Evolutionary conservation across 92 coral and sea anemone genomes (phyloP), one percentile per base, ranked within the genome.

Genomic region (Siderastrea siderea): DNA sequence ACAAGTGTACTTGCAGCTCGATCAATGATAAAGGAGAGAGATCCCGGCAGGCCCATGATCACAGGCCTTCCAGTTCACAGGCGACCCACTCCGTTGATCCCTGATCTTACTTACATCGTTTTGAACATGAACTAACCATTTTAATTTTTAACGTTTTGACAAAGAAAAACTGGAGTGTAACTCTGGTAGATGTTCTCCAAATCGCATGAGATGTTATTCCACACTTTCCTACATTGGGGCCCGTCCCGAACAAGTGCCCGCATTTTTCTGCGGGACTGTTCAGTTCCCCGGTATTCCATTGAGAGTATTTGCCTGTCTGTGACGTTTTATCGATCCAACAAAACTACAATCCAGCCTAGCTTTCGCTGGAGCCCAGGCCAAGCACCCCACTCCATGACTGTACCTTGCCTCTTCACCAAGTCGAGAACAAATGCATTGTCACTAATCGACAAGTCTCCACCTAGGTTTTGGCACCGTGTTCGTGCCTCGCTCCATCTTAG

Each of bases 261-360:
- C 74, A 69, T 44, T 69, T 47, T 4, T 69, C 74, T 2, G 19
- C 15, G 43, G 4, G n/a, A 14, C 1, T 2, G 52, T 69, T 69
- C 52, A 51, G 74, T 15, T 69, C 74, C 11, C 74, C 74, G 74
- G n/a, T 69, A 5, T 7, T 49, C 74, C 74, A 69, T 45, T 6
- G 48, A 47, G 74, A 44, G 1, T 69, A 69, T 9, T 44, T 26
- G 7, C 74, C 74, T 6, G 4, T 10, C 15, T 26, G 74, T 69
- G 74, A 49, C 6, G 74, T 69, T 3, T 15, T 14, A 15, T 69
- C 45, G 6, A 69, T 69, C 74, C 74, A 69, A 51, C 43, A 69
- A 14, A 69, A 69, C 74, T 69, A 13, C 26, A 69, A 10, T 0
- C 74, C 74, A 69, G 44, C 13, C 74, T n/a, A n/a, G n/a, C n/a